phyloP scores from a whole-genome alignment of 37 sponge, comb jelly and placozoan genomes.

The Aphrocallistes beatrix region DNA sequence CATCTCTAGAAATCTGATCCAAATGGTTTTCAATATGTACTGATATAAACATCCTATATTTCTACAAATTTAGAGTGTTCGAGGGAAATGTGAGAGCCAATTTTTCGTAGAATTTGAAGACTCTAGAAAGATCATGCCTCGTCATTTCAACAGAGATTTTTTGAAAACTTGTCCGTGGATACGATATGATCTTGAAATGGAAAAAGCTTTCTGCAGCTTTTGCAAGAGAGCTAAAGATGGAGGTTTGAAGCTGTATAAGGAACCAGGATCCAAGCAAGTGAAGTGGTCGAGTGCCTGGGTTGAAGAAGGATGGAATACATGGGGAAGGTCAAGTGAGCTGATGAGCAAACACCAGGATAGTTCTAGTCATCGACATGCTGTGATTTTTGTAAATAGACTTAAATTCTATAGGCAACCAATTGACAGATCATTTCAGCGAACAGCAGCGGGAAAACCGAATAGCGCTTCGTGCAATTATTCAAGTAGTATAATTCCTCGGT shows the following conservation, averaged over 20 bases:
- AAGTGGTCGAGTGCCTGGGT: background rate
- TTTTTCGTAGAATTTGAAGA: no score
- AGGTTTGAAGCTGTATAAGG: background rate
- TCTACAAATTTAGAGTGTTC: no score
- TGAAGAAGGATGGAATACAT: background rate
- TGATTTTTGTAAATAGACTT: background rate
- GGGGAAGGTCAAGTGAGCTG: background rate
- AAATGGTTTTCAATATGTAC: no score
- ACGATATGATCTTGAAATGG: background rate
- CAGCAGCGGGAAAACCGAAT: slow-evolving; percentile 2
- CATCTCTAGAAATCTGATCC: no score
- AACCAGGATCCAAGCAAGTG: background rate
- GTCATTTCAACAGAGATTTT: background rate
- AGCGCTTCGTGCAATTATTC: background rate
- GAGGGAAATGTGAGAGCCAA: no score
- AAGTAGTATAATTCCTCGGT: background rate
- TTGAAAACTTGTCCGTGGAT: background rate
- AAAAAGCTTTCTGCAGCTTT: background rate
- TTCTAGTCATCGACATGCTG: background rate
- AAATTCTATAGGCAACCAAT: background rate
- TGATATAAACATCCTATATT: no score
- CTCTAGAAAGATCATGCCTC: no score
- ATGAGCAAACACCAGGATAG: slow-evolving; percentile 10
- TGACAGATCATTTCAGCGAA: slow-evolving; percentile 13
- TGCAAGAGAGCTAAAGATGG: background rate